Base-by-base conservation (phyloP, 2,888 invertebrate genomes). In the Enchytraeus crypticus region DNA sequence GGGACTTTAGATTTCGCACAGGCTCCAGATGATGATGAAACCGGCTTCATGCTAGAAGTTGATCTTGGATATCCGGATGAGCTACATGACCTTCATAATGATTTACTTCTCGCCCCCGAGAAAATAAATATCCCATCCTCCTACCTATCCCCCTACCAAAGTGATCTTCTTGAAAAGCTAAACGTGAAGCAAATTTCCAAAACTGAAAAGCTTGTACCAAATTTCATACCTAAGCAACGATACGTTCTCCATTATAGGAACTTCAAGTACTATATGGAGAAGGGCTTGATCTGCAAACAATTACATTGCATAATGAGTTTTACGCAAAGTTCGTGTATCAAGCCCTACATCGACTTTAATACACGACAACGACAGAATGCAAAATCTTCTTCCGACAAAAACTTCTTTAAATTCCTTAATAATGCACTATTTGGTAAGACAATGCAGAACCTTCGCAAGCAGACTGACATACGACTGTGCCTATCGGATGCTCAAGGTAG, bases 361-460 rank as follows among this genome's bases (percentile, higher is more conserved):
- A 71, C 69, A 5, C 49, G 68, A n/a, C 46, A 57, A 32, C 46
- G 74, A 11, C 71, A 68, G 66, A 32, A 66, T n/a, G 72, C 62
- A 66, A 71, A 61, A 62, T 71, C 66, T 64, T 67, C 72, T 30
- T 77, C 75, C 64, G 71, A 73, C 58, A 77, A 73, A 66, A 57
- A 62, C 43, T 66, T 65, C 62, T 79, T 76, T 62, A 79, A 80
- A 69, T 60, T 76, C 27, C 71, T 77, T 72, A 77, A 76, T 60
- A 77, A 79, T 63, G 61, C 69, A 5, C 71, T 74, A 23, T 78
- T 72, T 66, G 74, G 76, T 2, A 80, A 79, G 70, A 76, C 76
- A 1, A 79, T 80, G 73, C 79, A 79, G 67, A 80, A 80, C 70
- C 73, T 77, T 11, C 64, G 74, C 34, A 79, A 78, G 49, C 68